These are phyloP conservation scores for Tetrapedia diversipes DNA, from an alignment of 2,888 invertebrate genomes.

Conservation along the genomic window DNA sequence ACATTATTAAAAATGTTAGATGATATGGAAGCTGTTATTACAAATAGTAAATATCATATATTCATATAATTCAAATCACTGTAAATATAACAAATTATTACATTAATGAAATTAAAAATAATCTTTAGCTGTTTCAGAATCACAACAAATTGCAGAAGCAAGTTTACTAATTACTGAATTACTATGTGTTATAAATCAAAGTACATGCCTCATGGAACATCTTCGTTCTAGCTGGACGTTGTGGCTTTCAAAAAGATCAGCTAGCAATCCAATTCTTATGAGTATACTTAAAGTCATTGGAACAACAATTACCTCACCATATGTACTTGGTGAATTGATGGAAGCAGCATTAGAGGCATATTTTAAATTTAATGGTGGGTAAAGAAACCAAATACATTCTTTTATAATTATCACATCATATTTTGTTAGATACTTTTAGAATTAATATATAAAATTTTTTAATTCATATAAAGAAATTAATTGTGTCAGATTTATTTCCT, in stretches of 20 bases:
- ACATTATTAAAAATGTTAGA: conserved; percentile 84
- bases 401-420: not conserved
- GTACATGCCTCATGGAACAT: conserved; percentile 76
- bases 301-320: conserved; percentile 82
- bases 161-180: conserved; percentile 84
- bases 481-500: not conserved
- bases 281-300: conserved; percentile 83
- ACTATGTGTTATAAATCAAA: conserved; percentile 82
- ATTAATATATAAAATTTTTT: too few species aligned
- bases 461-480: not conserved
- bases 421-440: too few species aligned
- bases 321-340: conserved; percentile 83
- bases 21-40: conserved; percentile 84
- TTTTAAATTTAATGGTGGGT: conserved; percentile 84
- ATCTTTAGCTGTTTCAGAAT: conserved; percentile 79
- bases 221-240: conserved; percentile 78
- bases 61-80: not conserved
- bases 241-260: conserved; percentile 84
- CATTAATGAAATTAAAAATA: conserved; percentile 14
- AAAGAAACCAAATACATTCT: not conserved
- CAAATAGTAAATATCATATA: conserved; percentile 77
- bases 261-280: conserved; percentile 83
- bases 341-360: conserved; percentile 85
- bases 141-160: conserved; percentile 83
- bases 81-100: not conserved